A percentile compares a stretch with the other conserved stretches of the same genome.
These are phyloP conservation scores for Dasyurus viverrinus DNA, from an alignment of 2,113 vertebrate species.

Conservation along the genomic window DNA sequence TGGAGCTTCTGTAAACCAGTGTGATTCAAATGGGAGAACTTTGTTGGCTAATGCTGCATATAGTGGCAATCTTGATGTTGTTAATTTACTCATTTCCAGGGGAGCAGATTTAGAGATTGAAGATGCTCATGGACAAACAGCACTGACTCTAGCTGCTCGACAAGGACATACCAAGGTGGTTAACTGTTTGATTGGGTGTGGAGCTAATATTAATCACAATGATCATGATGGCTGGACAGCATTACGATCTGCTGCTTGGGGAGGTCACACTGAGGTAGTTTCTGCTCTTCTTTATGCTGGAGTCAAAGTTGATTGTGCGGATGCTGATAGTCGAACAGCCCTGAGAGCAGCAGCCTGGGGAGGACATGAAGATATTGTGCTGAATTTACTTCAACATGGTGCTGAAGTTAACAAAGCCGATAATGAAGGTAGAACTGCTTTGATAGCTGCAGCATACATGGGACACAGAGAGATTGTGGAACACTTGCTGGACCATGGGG, in stretches of 20 bases:
- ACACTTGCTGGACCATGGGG: conserved; percentile 95
- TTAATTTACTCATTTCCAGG: conserved; percentile 94
- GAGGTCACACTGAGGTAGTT: conserved; percentile 97
- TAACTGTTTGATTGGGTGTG: conserved; percentile 95
- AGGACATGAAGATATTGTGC: conserved; percentile 97
- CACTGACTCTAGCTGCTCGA: conserved; percentile 95
- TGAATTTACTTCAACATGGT: conserved; percentile 96
- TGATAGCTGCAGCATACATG: conserved; percentile 98
- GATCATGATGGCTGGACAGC: conserved; percentile 98
- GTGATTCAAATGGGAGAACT: conserved; percentile 93
- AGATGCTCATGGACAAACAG: conserved; percentile 94
- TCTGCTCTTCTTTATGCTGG: conserved; percentile 96
- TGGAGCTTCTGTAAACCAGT: conserved; percentile 95
- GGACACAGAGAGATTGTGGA: conserved; percentile 97
- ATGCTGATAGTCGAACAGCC: conserved; percentile 95
- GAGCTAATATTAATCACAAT: conserved; percentile 95
- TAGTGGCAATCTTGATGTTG: conserved; percentile 96
- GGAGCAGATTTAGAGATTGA: conserved; percentile 94
- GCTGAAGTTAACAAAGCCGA: conserved; percentile 98
- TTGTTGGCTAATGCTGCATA: conserved; percentile 94
- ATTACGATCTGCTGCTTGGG: conserved; percentile 95
- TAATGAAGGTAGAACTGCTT: conserved; percentile 95
- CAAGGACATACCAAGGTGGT: conserved; percentile 99
- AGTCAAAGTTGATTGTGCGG: conserved; percentile 96
- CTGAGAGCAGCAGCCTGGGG: conserved; percentile 97